Base-by-base conservation (phyloP, 2,797 vertebrate genomes). In the Anomalospiza imberbis region DNA sequence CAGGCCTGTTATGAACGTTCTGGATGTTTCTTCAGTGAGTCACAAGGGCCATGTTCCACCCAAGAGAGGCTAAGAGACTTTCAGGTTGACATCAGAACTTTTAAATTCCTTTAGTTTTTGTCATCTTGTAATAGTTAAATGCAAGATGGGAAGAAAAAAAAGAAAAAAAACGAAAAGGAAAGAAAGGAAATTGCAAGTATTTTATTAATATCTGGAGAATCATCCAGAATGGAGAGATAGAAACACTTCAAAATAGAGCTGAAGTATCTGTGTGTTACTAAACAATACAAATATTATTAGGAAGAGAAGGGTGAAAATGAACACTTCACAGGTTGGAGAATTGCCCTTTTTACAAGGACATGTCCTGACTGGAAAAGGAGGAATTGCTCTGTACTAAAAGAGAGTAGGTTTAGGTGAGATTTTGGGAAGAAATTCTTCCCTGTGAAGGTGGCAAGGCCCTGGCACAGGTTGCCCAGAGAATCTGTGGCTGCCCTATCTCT, bases 11-110 rank as follows among this genome's bases (percentile, higher is more conserved):
- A 29, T 26, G 53, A 71, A 88, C 88, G 15, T 65, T 78, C 53
- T 34, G 62, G 70, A 88, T 93, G 3, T 68, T 84, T 96, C 68
- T 93, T 40, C 55, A 60, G 1, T 94, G 94, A 95, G 65, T 96
- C 90, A 97, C 58, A 88, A 89, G 38, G 55, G 8, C 51, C 17
- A 15, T 21, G 80, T 81, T 96, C 93, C 84, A 82, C 82, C 85
- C 79, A 91, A 89, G 24, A 1, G 84, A 86, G 67, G 34, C 74
- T 79, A 26, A 61, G 68, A 90, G 73, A 81, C 75, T 79, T 85
- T 68, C 25, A 75, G 28, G n/a, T 70, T 96, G 85, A 94, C 57
- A 63, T 91, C 74, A 96, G 70, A 42, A 36, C 63, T 84, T 72
- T 71, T 4, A 53, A 86, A 85, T 47, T 77, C 28, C 54, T 95